These are phyloP conservation scores for Trachelus iudaicus DNA, from an alignment of 2,888 invertebrate genomes.

Conservation along the genomic window DNA sequence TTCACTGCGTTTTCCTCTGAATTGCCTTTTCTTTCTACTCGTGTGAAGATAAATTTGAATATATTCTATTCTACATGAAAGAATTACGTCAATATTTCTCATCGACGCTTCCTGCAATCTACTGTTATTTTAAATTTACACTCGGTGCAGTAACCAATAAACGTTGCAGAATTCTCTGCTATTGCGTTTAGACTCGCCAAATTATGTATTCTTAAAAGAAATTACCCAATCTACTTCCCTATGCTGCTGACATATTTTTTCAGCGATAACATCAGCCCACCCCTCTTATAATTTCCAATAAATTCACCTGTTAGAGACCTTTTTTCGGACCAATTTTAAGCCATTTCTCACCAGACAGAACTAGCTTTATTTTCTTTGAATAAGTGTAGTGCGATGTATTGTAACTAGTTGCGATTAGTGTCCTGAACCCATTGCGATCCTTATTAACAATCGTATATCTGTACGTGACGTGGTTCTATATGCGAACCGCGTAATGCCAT, in stretches of 20 bases:
- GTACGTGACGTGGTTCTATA: no score
- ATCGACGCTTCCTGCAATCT: constrained; percentile 13
- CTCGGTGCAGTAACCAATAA: constrained; percentile 24
- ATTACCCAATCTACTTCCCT: constrained; percentile 17
- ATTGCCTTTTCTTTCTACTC: constrained; percentile 20
- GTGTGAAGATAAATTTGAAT: constrained; percentile 13
- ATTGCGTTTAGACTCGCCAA: constrained; percentile 18
- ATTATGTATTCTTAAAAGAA: constrained; percentile 29
- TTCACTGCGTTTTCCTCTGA: constrained; percentile 21
- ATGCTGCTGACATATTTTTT: constrained; percentile 27
- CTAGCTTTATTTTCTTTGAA: no score
- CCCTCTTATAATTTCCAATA: constrained; percentile 27
- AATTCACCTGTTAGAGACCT: constrained; percentile 12
- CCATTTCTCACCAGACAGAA: no score
- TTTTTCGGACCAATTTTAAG: constrained; percentile 6
- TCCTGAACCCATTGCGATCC: no score
- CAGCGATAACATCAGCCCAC: constrained; percentile 23
- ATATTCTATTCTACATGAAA: constrained; percentile 20
- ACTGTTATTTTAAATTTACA: constrained; percentile 26
- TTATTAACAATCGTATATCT: no score
- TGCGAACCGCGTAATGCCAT: no score
- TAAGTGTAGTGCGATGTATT: no score
- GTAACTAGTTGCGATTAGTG: no score
- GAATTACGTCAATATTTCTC: constrained; percentile 22
- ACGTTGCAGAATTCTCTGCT: constrained; percentile 21